phyloP scores from a whole-genome alignment of 1,140 invertebrate genomes.

The Ceratitis capitata region DNA sequence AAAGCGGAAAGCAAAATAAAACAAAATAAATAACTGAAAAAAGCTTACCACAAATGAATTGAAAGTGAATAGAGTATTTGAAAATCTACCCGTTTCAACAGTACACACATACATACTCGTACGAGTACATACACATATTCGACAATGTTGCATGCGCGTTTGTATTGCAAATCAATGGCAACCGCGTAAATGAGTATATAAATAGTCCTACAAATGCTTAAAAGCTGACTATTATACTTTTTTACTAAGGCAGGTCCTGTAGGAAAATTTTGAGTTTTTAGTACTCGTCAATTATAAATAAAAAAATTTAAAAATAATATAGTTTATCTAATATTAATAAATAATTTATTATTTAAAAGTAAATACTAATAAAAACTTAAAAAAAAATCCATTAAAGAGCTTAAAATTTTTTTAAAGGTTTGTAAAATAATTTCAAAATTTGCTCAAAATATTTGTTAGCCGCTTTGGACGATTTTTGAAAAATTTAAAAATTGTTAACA shows the following conservation, averaged over 20 bases:
- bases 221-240: background rate
- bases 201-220: background rate
- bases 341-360: too few species aligned
- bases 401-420: too few species aligned
- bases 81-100: background rate
- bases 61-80: slow-evolving; percentile 12
- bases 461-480: too few species aligned
- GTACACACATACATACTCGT: background rate
- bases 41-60: background rate
- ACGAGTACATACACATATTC: too few species aligned
- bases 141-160: background rate
- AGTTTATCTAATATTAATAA: too few species aligned
- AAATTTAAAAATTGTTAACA: too few species aligned
- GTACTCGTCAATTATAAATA: too few species aligned
- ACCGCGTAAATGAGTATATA: background rate
- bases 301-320: too few species aligned
- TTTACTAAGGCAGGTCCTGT: background rate
- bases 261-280: background rate
- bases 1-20: background rate
- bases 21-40: background rate
- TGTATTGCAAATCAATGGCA: slow-evolving; percentile 1
- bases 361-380: too few species aligned
- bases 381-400: too few species aligned
- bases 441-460: too few species aligned
- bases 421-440: too few species aligned